A percentile compares a stretch with the other conserved stretches of the same genome.
Conservation (phyloP, 1,140 invertebrate genomes). For the Piezodorus guildinii region DNA sequence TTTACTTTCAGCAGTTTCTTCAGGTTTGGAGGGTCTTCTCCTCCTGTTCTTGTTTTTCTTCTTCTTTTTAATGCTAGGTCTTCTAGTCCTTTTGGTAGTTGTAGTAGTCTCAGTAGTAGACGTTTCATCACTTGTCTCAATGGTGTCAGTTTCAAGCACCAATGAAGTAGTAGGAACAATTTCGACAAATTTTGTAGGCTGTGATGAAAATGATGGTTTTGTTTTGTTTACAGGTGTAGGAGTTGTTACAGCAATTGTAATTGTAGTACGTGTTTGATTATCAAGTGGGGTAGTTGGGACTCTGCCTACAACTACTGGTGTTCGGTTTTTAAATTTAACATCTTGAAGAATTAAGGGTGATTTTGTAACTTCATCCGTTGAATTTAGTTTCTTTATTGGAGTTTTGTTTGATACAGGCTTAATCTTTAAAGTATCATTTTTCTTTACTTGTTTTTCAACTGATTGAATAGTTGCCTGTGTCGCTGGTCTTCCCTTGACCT, state of each 20-base stretch:
- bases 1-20: conserved; percentile 34
- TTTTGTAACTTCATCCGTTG: conserved; percentile 4
- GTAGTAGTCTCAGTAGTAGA: conserved; percentile 22
- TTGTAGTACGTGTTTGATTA: conserved; percentile 16
- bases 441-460: background rate
- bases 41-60: conserved; percentile 50
- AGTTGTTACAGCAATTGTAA: conserved; percentile 19
- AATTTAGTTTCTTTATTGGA: background rate
- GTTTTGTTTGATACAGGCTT: background rate
- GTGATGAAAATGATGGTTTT: conserved; percentile 22
- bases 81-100: conserved; percentile 26
- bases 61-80: conserved; percentile 27
- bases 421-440: background rate
- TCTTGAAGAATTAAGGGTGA: conserved; percentile 26
- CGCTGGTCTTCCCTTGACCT: conserved; percentile 23
- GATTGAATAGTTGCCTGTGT: conserved; percentile 31
- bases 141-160: conserved; percentile 23
- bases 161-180: conserved; percentile 29
- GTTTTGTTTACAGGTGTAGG: conserved; percentile 25
- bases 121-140: conserved; percentile 22
- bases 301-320: conserved; percentile 30
- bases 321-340: conserved; percentile 31
- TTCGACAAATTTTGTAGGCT: conserved; percentile 28
- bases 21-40: conserved; percentile 36
- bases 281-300: conserved; percentile 25